phyloP scores from a whole-genome alignment of 2,113 vertebrate species.

The Telmatochromis brichardi region DNA sequence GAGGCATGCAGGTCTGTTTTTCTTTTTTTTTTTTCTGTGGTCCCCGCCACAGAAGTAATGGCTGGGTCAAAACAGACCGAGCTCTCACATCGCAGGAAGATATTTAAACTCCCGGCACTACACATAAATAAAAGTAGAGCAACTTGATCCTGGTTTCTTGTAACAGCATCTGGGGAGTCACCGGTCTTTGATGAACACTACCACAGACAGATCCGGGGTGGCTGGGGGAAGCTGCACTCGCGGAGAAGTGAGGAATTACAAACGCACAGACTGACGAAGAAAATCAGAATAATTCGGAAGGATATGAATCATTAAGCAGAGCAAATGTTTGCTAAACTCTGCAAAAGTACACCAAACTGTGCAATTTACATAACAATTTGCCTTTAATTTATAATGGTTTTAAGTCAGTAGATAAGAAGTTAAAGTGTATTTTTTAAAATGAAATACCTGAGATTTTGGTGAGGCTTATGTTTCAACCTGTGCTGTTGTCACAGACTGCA shows the following conservation, averaged over 20 bases:
- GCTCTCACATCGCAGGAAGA: constrained; percentile 16
- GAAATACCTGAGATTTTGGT: constrained; percentile 25
- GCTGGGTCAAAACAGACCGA: constrained; percentile 53
- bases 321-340: constrained; percentile 49
- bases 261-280: constrained; percentile 24
- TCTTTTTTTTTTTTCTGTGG: neutral
- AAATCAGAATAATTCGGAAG: constrained; percentile 2
- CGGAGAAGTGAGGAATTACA: constrained; percentile 13
- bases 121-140: constrained; percentile 58
- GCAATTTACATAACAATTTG: neutral
- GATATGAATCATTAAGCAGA: constrained; percentile 56
- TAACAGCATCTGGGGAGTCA: constrained; percentile 46
- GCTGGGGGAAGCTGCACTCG: neutral
- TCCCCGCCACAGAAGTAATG: constrained; percentile 43
- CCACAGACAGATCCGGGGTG: constrained; percentile 29
- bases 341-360: neutral
- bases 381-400: constrained; percentile 25
- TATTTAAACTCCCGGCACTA: constrained; percentile 44
- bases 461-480: constrained; percentile 24
- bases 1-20: constrained; percentile 31
- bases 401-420: neutral
- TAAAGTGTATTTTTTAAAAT: neutral
- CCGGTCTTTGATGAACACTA: constrained; percentile 53
- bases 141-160: constrained; percentile 55
- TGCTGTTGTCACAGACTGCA: constrained; percentile 16